phyloP scores from a whole-genome alignment of 1,140 invertebrate species.

The Ganaspis sp. region DNA sequence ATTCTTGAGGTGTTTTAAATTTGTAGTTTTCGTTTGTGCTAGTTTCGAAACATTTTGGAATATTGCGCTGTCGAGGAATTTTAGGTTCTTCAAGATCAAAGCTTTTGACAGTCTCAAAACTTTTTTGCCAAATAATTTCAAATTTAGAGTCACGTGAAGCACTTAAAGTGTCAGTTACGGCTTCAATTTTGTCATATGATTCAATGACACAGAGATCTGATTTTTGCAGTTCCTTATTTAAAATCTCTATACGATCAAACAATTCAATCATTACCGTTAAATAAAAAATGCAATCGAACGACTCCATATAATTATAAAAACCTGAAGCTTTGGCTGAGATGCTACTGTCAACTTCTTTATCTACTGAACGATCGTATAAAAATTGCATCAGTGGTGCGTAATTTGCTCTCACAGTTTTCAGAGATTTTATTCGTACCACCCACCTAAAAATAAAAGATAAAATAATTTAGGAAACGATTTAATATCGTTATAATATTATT shows the following conservation, averaged over 20 bases:
- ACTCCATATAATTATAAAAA: constrained; percentile 37
- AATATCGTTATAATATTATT: no score
- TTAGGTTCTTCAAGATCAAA: constrained; percentile 28
- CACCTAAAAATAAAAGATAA: constrained; percentile 39
- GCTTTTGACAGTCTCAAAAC: not conserved
- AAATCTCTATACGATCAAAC: constrained; percentile 41
- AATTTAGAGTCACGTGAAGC: constrained; percentile 42
- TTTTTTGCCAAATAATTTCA: constrained; percentile 39
- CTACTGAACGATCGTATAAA: constrained; percentile 22
- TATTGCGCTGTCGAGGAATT: constrained; percentile 26
- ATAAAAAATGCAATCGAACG: constrained; percentile 43
- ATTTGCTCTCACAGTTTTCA: constrained; percentile 40
- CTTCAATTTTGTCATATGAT: constrained; percentile 42
- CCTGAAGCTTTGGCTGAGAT: constrained; percentile 43
- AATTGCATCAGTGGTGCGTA: constrained; percentile 37
- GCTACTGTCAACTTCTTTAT: constrained; percentile 36
- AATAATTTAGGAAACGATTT: constrained; percentile 46
- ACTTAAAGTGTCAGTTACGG: constrained; percentile 37
- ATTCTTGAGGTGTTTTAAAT: constrained; percentile 34
- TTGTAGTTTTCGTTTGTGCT: constrained; percentile 17
- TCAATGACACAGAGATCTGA: constrained; percentile 38
- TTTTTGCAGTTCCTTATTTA: constrained; percentile 45
- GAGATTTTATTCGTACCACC: constrained; percentile 44
- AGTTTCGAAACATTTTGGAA: constrained; percentile 34
- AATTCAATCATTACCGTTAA: constrained; percentile 41